Evolutionary conservation across 1,140 invertebrate species (phyloP).

Genomic region (Adelges cooleyi): DNA sequence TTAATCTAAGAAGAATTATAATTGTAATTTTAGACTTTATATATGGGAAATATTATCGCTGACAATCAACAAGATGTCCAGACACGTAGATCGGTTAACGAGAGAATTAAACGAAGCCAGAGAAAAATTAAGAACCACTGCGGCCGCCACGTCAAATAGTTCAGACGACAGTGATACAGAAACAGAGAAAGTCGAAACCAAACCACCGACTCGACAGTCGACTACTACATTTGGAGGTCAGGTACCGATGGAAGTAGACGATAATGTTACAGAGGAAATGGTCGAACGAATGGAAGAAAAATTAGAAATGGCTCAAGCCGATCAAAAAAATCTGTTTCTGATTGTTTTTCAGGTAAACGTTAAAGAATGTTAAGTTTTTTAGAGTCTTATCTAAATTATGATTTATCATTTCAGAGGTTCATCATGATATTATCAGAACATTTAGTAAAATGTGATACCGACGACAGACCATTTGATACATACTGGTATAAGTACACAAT

Average conservation of each 20-base stretch:
- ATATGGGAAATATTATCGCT: slow-evolving; percentile 96
- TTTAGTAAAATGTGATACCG: slow-evolving; percentile 82
- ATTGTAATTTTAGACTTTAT: slow-evolving; percentile 52
- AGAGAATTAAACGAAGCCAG: slow-evolving; percentile 73
- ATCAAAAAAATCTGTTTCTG: slow-evolving; percentile 93
- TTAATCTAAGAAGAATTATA: neutral
- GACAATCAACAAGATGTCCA: slow-evolving; percentile 93
- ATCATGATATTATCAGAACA: slow-evolving; percentile 97
- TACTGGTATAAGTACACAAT: slow-evolving; percentile 95
- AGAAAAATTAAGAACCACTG: slow-evolving; percentile 67
- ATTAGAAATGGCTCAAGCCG: slow-evolving; percentile 83
- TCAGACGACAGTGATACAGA: slow-evolving; percentile 52
- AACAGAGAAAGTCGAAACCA: slow-evolving; percentile 31
- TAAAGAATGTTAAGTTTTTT: neutral
- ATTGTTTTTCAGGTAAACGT: slow-evolving; percentile 78
- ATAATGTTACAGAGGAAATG: slow-evolving; percentile 73
- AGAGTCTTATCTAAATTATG: too few relatives aligned
- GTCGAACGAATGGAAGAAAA: slow-evolving; percentile 94
- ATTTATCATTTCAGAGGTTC: slow-evolving; percentile 55
- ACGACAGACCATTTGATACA: slow-evolving; percentile 85
- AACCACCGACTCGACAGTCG: neutral
- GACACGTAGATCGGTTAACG: slow-evolving; percentile 79
- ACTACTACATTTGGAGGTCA: slow-evolving; percentile 15
- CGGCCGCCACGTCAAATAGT: slow-evolving; percentile 66
- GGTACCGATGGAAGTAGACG: slow-evolving; percentile 41